Base-by-base conservation (phyloP, 1,140 invertebrate species). In the Phortica variegata region DNA sequence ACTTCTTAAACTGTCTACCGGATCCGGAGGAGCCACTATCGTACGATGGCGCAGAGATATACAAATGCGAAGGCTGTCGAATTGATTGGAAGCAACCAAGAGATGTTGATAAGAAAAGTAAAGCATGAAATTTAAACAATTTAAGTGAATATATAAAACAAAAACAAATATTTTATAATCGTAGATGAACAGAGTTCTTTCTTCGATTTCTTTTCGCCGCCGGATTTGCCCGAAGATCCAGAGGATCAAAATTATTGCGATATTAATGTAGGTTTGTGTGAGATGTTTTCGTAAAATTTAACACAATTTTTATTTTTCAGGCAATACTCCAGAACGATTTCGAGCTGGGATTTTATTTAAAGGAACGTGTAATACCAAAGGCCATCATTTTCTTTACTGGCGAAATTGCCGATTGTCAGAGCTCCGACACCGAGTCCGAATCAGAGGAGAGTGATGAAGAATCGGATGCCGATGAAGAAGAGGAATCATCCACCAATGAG, bases 141-240 rank as follows among this genome's bases (percentile, higher is more conserved):
- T n/a, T n/a, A n/a, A n/a, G n/a, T n/a, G n/a, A n/a, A n/a, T n/a
- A n/a, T n/a, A n/a, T n/a, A n/a, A n/a, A n/a, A n/a, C n/a, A n/a
- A n/a, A n/a, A n/a, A 15, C 2, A 31, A 20, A 8, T 42, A 15
- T 42, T 42, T 12, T 29, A n/a, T 13, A 37, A 43, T 4, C 18
- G 34, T 7, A 32, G 7, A 38, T 13, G 51, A 59, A 2, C 40
- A 57, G 36, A 38, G 54, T 3, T 57, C 91, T 2, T 97, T 97
- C 78, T 97, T 97, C 78, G 94, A 95, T 72, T 97, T 96, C 80
- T 97, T 97, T 78, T 82, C 78, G 57, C 91, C 93, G 44, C 91
- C 91, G 50, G 58, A n/a, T 38, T 32, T 73, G 13, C 70, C 66
- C 0, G 57, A 59, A 0, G 58, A 72, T 23, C 23, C 41, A 0